phyloP scores from a whole-genome alignment of 1,140 invertebrate species.

The Babylonia areolata region DNA sequence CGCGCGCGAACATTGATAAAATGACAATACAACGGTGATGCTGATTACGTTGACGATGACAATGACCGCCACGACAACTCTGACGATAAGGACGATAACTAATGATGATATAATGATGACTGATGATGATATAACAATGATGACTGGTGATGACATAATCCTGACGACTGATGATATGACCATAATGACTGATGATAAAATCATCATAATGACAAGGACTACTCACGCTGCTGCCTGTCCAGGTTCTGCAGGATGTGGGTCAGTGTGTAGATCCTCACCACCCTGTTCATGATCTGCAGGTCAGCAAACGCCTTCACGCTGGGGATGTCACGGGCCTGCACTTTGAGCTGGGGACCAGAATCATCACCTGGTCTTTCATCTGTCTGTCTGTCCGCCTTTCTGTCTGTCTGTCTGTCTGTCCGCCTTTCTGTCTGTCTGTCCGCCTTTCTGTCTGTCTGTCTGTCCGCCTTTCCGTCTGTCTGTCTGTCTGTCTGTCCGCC shows the following conservation, averaged over 20 bases:
- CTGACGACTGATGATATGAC: too few relatives aligned
- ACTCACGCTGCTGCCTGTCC: background rate
- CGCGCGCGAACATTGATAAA: too few relatives aligned
- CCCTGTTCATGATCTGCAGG: slow-evolving; percentile 2
- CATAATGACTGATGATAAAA: too few relatives aligned
- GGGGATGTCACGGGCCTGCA: background rate
- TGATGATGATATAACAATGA: too few relatives aligned
- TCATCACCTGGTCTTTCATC: background rate
- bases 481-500: background rate
- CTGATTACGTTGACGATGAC: too few relatives aligned
- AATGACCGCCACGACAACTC: too few relatives aligned
- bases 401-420: background rate
- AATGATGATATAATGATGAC: too few relatives aligned
- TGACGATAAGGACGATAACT: too few relatives aligned
- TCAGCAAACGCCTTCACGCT: background rate
- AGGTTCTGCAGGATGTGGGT: background rate
- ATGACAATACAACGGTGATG: too few relatives aligned
- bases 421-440: background rate
- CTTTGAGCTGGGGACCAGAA: background rate
- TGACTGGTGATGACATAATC: too few relatives aligned
- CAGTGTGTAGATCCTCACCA: background rate
- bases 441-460: background rate
- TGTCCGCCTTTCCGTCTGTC: background rate
- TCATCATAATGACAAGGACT: background rate
- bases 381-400: background rate